These are phyloP conservation scores for Tringa solitaria DNA, from an alignment of 2,113 vertebrate species.

Conservation along the genomic window DNA sequence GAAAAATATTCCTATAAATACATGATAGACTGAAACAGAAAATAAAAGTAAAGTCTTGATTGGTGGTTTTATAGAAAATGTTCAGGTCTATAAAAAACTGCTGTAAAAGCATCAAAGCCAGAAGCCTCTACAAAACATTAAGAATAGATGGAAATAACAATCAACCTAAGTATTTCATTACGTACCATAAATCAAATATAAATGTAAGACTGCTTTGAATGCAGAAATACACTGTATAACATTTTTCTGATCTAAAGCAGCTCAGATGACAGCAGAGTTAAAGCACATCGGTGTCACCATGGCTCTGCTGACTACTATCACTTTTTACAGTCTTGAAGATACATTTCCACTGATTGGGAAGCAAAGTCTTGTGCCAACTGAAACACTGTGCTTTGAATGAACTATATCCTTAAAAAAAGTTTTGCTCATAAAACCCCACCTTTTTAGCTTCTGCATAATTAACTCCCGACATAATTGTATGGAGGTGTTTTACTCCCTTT, in stretches of 20 bases:
- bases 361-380: neutral
- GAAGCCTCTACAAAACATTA: neutral
- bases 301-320: neutral
- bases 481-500: neutral
- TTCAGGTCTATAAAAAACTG: neutral
- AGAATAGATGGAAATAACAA: neutral
- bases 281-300: neutral
- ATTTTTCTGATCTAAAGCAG: neutral
- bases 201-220: neutral
- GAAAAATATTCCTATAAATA: slow-evolving; percentile 37
- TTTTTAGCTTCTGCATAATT: neutral
- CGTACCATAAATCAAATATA: neutral
- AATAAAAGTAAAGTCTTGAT: neutral
- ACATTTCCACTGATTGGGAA: neutral
- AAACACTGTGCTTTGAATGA: neutral
- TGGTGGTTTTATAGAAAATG: slow-evolving; percentile 8
- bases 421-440: fast-evolving
- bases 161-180: neutral
- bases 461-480: neutral
- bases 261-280: neutral
- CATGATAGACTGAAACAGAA: neutral
- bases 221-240: neutral
- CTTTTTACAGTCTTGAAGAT: neutral
- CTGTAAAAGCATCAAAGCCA: slow-evolving; percentile 14
- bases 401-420: neutral